A percentile compares a stretch with the other conserved stretches of the same genome.
Evolutionary conservation across 2,888 invertebrate species (phyloP).

Genomic region (Sinodicranocentrus sp.): DNA sequence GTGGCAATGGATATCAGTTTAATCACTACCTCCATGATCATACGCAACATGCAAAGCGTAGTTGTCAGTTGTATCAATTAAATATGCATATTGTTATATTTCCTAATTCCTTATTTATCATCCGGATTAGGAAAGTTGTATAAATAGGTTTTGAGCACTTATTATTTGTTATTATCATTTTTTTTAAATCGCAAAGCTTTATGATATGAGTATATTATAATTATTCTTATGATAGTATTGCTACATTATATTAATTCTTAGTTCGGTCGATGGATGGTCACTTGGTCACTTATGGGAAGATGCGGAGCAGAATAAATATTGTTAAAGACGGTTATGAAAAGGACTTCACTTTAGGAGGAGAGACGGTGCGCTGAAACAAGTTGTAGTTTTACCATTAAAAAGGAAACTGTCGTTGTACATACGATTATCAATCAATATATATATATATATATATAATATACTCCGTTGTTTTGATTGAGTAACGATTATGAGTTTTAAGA

Average conservation of each 20-base stretch:
- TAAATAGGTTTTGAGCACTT: conserved; percentile 66
- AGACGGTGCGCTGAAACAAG: conserved; percentile 41
- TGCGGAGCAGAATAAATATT: conserved; percentile 9
- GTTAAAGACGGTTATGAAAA: conserved; percentile 34
- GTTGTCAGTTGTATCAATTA: conserved; percentile 12
- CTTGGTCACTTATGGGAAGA: conserved; percentile 10
- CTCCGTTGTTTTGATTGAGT: conserved; percentile 17
- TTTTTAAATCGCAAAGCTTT: conserved; percentile 71
- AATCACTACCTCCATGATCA: background rate
- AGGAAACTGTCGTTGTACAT: conserved; percentile 34
- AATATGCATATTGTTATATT: conserved; percentile 32
- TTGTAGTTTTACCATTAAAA: conserved; percentile 51
- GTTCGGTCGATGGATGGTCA: conserved; percentile 12
- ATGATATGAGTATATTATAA: conserved; percentile 41
- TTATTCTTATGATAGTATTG: conserved; percentile 49
- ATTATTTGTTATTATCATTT: conserved; percentile 66
- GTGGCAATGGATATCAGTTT: background rate
- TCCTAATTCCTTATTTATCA: conserved; percentile 63
- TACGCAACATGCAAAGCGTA: conserved; percentile 35
- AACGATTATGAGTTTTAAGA: conserved; percentile 24
- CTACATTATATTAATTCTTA: conserved; percentile 45
- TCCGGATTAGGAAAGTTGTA: conserved; percentile 60
- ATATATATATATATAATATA: conserved; percentile 16
- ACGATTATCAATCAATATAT: conserved; percentile 30
- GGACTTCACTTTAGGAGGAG: conserved; percentile 29